These are phyloP conservation scores for Leptinotarsa defecta DNA, from an alignment of 1,140 invertebrate species.

Conservation along the genomic window DNA sequence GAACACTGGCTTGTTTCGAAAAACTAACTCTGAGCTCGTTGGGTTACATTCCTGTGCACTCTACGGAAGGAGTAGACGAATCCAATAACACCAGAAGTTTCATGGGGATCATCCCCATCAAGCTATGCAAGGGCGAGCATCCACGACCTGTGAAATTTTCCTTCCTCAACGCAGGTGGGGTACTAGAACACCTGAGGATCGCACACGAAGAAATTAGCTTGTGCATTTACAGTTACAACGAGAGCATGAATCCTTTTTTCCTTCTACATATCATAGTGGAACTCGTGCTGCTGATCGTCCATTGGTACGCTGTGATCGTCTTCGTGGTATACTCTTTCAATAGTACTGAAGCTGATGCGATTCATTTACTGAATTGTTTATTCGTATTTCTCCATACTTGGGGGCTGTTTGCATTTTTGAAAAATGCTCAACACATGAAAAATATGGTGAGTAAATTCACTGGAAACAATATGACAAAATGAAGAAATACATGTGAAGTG, in stretches of 20 bases:
- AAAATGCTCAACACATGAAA: constrained; percentile 44
- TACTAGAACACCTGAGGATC: constrained; percentile 47
- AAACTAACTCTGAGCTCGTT: constrained; percentile 41
- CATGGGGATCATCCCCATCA: constrained; percentile 44
- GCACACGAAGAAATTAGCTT: constrained; percentile 49
- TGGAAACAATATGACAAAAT: too few relatives aligned
- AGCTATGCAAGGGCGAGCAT: constrained; percentile 46
- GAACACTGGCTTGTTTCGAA: constrained; percentile 48
- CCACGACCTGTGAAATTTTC: constrained; percentile 17
- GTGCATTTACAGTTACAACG: constrained; percentile 46
- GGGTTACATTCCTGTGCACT: constrained; percentile 44
- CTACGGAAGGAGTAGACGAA: constrained; percentile 44
- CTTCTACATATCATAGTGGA: constrained; percentile 46
- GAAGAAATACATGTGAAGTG: too few relatives aligned
- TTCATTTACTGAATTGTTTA: constrained; percentile 48
- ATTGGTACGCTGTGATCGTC: constrained; percentile 51
- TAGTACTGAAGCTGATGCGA: constrained; percentile 37
- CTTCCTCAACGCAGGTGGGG: constrained; percentile 32
- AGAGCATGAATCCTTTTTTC: constrained; percentile 48
- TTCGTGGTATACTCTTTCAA: constrained; percentile 44
- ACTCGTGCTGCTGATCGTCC: constrained; percentile 46
- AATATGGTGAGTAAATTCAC: constrained; percentile 42
- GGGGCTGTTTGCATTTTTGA: constrained; percentile 48
- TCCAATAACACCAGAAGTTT: constrained; percentile 43
- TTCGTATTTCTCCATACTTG: constrained; percentile 44